Percentiles rank a stretch among this genome's conserved stretches.
Conservation (phyloP, 2,888 invertebrate genomes). For the Meiosimyza platycephala region DNA sequence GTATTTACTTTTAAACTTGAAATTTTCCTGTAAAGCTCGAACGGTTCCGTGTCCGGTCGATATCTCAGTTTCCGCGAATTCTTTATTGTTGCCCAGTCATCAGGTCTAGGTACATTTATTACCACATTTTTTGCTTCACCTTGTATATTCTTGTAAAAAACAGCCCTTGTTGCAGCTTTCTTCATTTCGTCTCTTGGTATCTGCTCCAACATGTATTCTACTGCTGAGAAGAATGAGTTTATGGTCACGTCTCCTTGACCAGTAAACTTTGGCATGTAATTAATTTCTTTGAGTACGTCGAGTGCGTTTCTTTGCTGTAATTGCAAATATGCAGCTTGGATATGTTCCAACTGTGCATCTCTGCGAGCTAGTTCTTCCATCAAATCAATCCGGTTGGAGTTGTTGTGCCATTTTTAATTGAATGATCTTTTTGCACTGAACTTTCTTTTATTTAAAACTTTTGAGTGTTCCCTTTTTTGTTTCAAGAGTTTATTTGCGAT, state of each 20-base stretch:
- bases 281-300: background rate
- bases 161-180: background rate
- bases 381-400: too few relatives aligned
- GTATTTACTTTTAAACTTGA: constrained; percentile 8
- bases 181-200: background rate
- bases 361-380: too few relatives aligned
- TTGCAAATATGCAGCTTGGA: too few relatives aligned
- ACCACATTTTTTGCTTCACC: background rate
- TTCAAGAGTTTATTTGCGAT: too few relatives aligned
- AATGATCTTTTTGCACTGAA: too few relatives aligned
- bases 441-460: too few relatives aligned
- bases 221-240: background rate
- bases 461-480: too few relatives aligned
- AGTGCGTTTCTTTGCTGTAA: too few relatives aligned
- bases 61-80: background rate
- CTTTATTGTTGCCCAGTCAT: background rate
- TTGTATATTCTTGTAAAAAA: background rate
- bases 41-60: constrained; percentile 21
- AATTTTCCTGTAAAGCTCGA: constrained; percentile 24
- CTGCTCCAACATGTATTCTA: background rate
- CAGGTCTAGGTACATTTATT: background rate
- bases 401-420: too few relatives aligned
- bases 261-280: background rate
- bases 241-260: background rate
- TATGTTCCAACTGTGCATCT: too few relatives aligned